These are phyloP conservation scores for Sarcophaga carnaria DNA, from an alignment of 2,888 invertebrate genomes.

Conservation along the genomic window DNA sequence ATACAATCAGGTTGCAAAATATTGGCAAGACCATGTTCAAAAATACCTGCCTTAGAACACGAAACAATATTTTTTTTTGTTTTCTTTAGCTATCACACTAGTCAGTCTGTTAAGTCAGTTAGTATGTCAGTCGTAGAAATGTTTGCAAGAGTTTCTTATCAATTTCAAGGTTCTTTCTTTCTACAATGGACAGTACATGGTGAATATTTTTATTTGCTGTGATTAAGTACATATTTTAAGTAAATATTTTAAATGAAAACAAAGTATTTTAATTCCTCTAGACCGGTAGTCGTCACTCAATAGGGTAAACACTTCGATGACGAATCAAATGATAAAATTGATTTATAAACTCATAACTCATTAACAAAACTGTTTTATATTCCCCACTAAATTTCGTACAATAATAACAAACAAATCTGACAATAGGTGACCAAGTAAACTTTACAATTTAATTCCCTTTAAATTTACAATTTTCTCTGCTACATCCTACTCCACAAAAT, in stretches of 20 bases:
- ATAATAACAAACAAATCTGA: neutral
- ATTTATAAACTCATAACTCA: neutral
- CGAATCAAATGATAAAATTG: neutral
- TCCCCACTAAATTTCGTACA: neutral
- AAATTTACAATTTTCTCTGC: too few relatives aligned
- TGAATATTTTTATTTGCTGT: too few relatives aligned
- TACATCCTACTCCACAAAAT: too few relatives aligned
- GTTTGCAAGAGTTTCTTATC: neutral
- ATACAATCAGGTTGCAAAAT: neutral
- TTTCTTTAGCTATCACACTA: too few relatives aligned
- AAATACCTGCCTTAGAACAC: neutral
- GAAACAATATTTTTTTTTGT: neutral
- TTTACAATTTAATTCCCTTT: too few relatives aligned
- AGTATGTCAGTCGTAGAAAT: neutral
- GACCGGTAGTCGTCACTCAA: neutral
- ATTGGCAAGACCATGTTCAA: neutral
- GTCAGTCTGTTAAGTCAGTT: too few relatives aligned
- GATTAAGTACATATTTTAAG: too few relatives aligned
- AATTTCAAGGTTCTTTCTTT: neutral
- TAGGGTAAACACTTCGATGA: neutral
- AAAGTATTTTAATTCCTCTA: conserved; percentile 6
- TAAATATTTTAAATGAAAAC: too few relatives aligned
- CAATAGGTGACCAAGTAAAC: too few relatives aligned
- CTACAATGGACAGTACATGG: too few relatives aligned
- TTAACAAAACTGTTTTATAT: too few relatives aligned